These are phyloP conservation scores for Nerophis lumbriciformis DNA, from an alignment of 2,113 vertebrate genomes.

Conservation along the genomic window DNA sequence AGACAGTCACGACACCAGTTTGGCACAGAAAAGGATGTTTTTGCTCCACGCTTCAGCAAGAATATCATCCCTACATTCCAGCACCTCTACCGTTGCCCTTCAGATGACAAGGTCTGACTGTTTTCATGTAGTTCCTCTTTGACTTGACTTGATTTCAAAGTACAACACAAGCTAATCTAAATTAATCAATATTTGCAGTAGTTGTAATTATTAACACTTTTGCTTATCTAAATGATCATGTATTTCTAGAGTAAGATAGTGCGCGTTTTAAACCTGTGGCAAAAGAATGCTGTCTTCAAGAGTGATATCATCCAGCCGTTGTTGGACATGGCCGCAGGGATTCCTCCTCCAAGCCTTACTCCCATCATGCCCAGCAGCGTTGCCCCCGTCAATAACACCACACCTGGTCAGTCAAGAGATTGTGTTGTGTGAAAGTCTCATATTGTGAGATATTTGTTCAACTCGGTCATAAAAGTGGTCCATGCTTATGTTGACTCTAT, in stretches of 20 bases:
- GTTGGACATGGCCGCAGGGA: slow-evolving; percentile 94
- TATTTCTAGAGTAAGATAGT: slow-evolving; percentile 92
- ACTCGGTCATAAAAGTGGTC: neutral
- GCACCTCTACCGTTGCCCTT: slow-evolving; percentile 95
- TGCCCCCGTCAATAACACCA: slow-evolving; percentile 86
- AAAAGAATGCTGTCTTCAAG: slow-evolving; percentile 98
- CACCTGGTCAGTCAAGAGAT: slow-evolving; percentile 78
- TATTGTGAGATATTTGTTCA: neutral
- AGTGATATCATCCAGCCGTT: slow-evolving; percentile 98
- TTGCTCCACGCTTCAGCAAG: slow-evolving; percentile 98
- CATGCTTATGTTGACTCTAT: neutral
- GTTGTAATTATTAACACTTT: neutral
- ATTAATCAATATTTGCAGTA: too few species aligned
- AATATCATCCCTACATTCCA: slow-evolving; percentile 97
- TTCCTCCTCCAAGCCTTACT: slow-evolving; percentile 88
- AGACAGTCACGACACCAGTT: slow-evolving; percentile 97
- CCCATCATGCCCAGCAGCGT: slow-evolving; percentile 84
- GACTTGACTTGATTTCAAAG: neutral
- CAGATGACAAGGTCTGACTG: slow-evolving; percentile 89
- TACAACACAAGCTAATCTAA: neutral
- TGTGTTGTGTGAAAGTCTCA: neutral
- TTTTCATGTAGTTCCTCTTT: slow-evolving; percentile 10
- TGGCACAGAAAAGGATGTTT: slow-evolving; percentile 96
- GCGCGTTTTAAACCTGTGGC: slow-evolving; percentile 95
- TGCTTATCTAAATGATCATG: neutral